Percentiles rank a stretch among this genome's conserved stretches.
Evolutionary conservation across 92 coral and sea anemone genomes (phyloP).

Genomic region (Galaxea fascicularis): DNA sequence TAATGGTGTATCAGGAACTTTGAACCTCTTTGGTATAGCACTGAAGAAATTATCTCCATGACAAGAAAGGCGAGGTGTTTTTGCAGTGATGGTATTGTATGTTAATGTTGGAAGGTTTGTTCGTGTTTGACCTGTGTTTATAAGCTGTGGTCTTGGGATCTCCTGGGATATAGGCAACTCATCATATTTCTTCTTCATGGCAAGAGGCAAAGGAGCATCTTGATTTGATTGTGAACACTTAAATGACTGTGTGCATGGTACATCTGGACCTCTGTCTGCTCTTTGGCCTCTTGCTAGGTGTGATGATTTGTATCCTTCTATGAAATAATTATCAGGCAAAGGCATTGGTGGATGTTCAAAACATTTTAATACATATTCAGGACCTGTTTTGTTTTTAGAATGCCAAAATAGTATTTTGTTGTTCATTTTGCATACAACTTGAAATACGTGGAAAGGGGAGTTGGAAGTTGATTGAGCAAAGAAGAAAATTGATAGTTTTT

Average conservation of each 20-base stretch:
- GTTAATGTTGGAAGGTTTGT: not conserved
- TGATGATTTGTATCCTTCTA: not conserved
- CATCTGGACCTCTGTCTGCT: not conserved
- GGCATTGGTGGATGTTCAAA: not conserved
- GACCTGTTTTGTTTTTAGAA: too few relatives aligned
- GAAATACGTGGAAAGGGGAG: too few relatives aligned
- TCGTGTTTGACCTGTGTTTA: not conserved
- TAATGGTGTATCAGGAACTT: slow-evolving; percentile 42
- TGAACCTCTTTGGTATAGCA: not conserved
- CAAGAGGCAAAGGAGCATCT: not conserved
- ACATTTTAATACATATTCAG: not conserved
- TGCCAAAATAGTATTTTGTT: too few relatives aligned
- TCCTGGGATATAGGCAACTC: not conserved
- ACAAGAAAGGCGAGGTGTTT: not conserved
- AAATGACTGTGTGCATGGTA: not conserved
- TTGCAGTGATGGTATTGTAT: not conserved
- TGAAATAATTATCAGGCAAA: not conserved
- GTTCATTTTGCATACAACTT: too few relatives aligned
- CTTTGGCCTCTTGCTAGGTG: not conserved
- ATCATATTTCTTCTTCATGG: not conserved
- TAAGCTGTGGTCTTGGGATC: not conserved
- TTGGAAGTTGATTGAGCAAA: too few relatives aligned
- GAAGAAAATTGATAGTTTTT: too few relatives aligned
- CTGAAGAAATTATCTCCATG: not conserved
- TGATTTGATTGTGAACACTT: not conserved